Percentiles rank a stretch among this genome's conserved stretches.
Evolutionary conservation across 2,797 vertebrate genomes (phyloP).

Genomic region (Spheniscus humboldti): DNA sequence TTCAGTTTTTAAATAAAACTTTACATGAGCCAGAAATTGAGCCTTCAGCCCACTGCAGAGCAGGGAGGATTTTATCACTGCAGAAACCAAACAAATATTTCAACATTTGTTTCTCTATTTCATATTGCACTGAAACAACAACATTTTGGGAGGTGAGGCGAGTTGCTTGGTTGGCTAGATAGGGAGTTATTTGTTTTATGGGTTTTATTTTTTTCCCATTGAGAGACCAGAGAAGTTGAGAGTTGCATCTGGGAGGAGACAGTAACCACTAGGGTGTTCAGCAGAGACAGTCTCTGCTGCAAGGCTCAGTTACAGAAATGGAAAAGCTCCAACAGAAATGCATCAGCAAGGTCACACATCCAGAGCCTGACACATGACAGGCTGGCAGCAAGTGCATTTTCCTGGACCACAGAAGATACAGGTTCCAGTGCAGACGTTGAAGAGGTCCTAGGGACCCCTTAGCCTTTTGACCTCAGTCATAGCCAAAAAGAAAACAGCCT

Average conservation of each 20-base stretch:
- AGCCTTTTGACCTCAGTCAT: not conserved
- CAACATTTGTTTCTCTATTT: not conserved
- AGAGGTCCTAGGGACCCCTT: not conserved
- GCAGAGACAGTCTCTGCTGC: not conserved
- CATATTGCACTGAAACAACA: not conserved
- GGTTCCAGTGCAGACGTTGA: not conserved
- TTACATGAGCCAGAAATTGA: not conserved
- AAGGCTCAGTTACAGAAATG: not conserved
- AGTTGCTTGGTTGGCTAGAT: not conserved
- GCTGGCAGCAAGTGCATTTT: not conserved
- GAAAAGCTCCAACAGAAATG: not conserved
- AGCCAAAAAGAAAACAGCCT: not conserved
- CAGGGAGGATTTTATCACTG: not conserved
- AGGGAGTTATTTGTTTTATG: not conserved
- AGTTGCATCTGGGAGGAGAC: not conserved
- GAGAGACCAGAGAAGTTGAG: not conserved
- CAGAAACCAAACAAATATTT: not conserved
- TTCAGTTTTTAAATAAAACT: not conserved
- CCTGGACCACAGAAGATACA: not conserved
- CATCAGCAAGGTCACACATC: not conserved
- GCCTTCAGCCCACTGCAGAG: not conserved
- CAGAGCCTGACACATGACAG: not conserved
- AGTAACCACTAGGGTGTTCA: not conserved
- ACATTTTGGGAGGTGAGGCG: not conserved
- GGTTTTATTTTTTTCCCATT: not conserved